Conservation (phyloP, 2,113 vertebrate genomes). For the mouse (Mus musculus) region GRCm39 chr1:105879001-105879500, state of each 20-base stretch:
- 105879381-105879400: not conserved
- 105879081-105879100: slow-evolving; percentile 77
- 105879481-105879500: too few species aligned
- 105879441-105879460: not conserved
- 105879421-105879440: not conserved
- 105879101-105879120: slow-evolving; percentile 76
- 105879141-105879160: slow-evolving; percentile 80
- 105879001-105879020: slow-evolving; percentile 94
- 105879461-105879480: not conserved
- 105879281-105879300: slow-evolving; percentile 41
- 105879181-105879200: slow-evolving; percentile 74
- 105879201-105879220: slow-evolving; percentile 74
- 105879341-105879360: not conserved
- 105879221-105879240: slow-evolving; percentile 56
- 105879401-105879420: not conserved
- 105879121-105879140: slow-evolving; percentile 73
- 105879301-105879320: slow-evolving; percentile 69
- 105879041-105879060: slow-evolving; percentile 87
- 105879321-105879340: not conserved
- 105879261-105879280: slow-evolving; percentile 62
- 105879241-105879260: slow-evolving; percentile 65
- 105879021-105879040: slow-evolving; percentile 93
- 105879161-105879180: slow-evolving; percentile 76
- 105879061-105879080: slow-evolving; percentile 73
- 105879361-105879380: slow-evolving; percentile 50